These are phyloP conservation scores for Lamellibrachia luymesi DNA, from an alignment of 1,140 invertebrate genomes.

Conservation along the genomic window DNA sequence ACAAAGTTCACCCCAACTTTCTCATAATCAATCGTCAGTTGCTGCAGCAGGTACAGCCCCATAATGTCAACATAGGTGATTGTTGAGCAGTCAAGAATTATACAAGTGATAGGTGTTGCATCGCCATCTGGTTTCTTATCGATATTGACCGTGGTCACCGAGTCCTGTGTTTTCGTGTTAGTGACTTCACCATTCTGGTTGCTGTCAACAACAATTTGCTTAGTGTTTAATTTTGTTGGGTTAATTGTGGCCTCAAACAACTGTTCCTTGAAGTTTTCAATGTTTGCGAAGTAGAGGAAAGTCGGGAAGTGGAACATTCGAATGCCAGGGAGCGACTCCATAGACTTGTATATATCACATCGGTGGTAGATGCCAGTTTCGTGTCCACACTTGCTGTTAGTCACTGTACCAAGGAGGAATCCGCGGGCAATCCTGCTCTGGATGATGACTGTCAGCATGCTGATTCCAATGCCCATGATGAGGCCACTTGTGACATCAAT, in stretches of 20 bases:
- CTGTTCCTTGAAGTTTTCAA: constrained; percentile 53
- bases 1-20: constrained; percentile 11
- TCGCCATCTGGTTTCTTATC: not conserved
- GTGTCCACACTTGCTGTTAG: not conserved
- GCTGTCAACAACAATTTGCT: constrained; percentile 22
- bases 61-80: constrained; percentile 57
- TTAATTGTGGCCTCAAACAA: constrained; percentile 24
- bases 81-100: constrained; percentile 55
- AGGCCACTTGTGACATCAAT: constrained; percentile 51
- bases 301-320: constrained; percentile 59
- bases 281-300: constrained; percentile 59
- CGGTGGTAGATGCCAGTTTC: not conserved
- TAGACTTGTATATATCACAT: not conserved
- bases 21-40: constrained; percentile 14
- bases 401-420: not conserved
- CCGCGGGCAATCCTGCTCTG: not conserved
- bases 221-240: constrained; percentile 25
- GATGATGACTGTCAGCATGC: constrained; percentile 11
- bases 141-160: not conserved
- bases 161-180: not conserved
- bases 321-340: constrained; percentile 39
- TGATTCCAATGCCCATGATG: constrained; percentile 41
- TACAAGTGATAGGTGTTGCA: constrained; percentile 7
- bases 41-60: constrained; percentile 51
- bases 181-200: not conserved